Evolutionary conservation across 1,140 invertebrate genomes (phyloP), one percentile per base, ranked within the genome.

Genomic region (Charaxes varanes): DNA sequence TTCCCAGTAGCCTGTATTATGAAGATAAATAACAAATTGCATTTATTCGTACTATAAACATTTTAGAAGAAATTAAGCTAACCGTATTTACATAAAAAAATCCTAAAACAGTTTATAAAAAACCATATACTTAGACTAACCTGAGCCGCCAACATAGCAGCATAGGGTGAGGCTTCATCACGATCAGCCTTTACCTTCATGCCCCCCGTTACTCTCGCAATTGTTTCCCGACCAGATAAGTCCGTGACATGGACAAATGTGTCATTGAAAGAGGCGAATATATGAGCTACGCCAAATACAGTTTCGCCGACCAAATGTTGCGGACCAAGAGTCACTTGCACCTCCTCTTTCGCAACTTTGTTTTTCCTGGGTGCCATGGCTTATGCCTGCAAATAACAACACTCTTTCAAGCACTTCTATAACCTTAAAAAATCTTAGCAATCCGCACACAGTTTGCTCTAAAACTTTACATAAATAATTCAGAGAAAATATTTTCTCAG

Each of bases 121-220:
- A n/a, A n/a, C n/a, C n/a, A n/a, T n/a, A n/a, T n/a, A n/a, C n/a
- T n/a, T n/a, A n/a, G n/a, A n/a, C n/a, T 38, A 36, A 94, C 93
- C 88, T 99, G 98, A 53, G 98, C 97, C 73, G 98, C 98, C 87
- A 99, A 97, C 98, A 99, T 99, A 92, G 98, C 98, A 76, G 98
- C 98, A 72, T 99, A 99, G 7, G 98, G 98, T 15, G 97, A 99
- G 60, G 97, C 95, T 86, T 99, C 98, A 87, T 99, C 98, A 89
- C 98, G 91, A 87, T 99, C 98, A 67, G 98, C 98, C 85, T 99
- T 99, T 0, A 99, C 98, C 88, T 99, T 99, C 98, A 99, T 99
- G 43, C 98, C 98, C 81, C 98, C 98, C 67, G 98, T 99, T 17
- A 99, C 94, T 69, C 97, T 89, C 41, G 95, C 94, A 70, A 99